Evolutionary conservation across 2,888 invertebrate species (phyloP), one percentile per base, ranked within the genome.

Genomic region (Leucoptera coffeella): DNA sequence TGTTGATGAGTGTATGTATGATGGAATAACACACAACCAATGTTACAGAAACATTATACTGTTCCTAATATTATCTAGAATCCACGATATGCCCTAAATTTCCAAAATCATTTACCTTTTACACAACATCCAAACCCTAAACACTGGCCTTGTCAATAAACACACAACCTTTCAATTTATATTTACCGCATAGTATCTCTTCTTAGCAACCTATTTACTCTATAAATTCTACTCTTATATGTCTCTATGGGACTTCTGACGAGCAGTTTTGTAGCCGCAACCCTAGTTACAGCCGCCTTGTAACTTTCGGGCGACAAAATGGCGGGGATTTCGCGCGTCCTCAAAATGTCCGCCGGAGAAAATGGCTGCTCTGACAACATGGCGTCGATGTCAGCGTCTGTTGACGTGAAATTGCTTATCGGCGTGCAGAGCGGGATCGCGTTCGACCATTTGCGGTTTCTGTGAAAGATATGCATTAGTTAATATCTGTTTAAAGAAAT

Each of bases 401-500:
- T n/a, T 32, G 13, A 24, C 0, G 57, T 62, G 45, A 51, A 64
- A 40, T 69, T 69, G 12, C 58, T 48, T 20, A 50, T 46, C 10
- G 69, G 57, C 2, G 65, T 41, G 51, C 90, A 90, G 4, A 82
- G 81, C 0, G 89, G 89, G 35, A 89, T 86, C 2, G 86, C 82
- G 43, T 82, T 85, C 0, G 87, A 87, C 89, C 89, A 90, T 62
- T 87, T 86, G 33, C 88, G 85, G 49, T 83, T 86, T 42, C 82
- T 82, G 49, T 29, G 28, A 15, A 21, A 21, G 15, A 17, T n/a
- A n/a, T n/a, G n/a, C n/a, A n/a, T n/a, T n/a, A n/a, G n/a, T n/a
- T n/a, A n/a, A n/a, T n/a, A n/a, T n/a, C n/a, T n/a, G n/a, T n/a
- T n/a, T n/a, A n/a, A n/a, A n/a, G n/a, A n/a, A n/a, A n/a, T n/a